phyloP scores from a whole-genome alignment of 1,140 invertebrate genomes.

The Muscidifurax raptorellus region DNA sequence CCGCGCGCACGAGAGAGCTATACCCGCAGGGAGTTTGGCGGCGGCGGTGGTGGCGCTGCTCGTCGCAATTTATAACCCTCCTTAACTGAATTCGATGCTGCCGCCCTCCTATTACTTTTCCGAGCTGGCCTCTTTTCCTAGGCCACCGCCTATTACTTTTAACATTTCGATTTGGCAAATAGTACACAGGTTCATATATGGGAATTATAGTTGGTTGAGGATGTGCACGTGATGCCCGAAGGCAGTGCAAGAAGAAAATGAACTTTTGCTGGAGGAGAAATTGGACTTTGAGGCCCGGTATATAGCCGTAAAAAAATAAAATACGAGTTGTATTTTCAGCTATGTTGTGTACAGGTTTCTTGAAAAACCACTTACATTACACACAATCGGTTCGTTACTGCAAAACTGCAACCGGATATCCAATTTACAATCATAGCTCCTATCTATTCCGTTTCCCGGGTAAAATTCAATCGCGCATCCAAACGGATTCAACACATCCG shows the following conservation, averaged over 20 bases:
- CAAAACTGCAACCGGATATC: not conserved
- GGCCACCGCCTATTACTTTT: conserved; percentile 17
- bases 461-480: not conserved
- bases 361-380: no score
- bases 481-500: not conserved
- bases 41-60: conserved; percentile 54
- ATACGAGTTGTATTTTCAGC: no score
- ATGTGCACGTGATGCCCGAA: not conserved
- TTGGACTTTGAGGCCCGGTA: not conserved
- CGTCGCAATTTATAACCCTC: conserved; percentile 71
- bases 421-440: not conserved
- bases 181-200: conserved; percentile 25
- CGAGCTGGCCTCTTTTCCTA: conserved; percentile 4
- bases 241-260: not conserved
- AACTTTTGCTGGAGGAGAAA: not conserved
- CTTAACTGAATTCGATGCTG: conserved; percentile 71
- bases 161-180: conserved; percentile 47
- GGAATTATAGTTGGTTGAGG: conserved; percentile 17
- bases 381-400: not conserved
- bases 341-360: no score
- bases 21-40: conserved; percentile 65
- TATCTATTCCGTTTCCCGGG: not conserved
- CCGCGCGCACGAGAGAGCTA: conserved; percentile 54
- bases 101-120: conserved; percentile 64
- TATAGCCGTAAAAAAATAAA: no score